Conservation (phyloP, 2,888 invertebrate species). For the Drosophila picticornis region DNA sequence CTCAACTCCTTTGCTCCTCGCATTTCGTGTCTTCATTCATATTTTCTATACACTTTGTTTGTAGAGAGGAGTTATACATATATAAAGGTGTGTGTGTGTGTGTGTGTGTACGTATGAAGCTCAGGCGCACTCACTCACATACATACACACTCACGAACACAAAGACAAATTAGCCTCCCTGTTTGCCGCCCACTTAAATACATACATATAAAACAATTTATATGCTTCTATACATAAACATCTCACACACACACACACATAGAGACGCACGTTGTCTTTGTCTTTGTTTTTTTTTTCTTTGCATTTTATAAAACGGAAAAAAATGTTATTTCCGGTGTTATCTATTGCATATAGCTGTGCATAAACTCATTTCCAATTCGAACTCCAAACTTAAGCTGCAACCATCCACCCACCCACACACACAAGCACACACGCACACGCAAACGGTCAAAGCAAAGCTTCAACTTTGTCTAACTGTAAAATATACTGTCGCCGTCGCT, state of each 20-base stretch:
- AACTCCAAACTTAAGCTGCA: slow-evolving; percentile 41
- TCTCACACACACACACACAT: slow-evolving; percentile 29
- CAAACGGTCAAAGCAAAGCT: slow-evolving; percentile 29
- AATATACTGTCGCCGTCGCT: slow-evolving; percentile 61
- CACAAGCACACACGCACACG: slow-evolving; percentile 14
- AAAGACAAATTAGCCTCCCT: slow-evolving; percentile 47
- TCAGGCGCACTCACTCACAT: slow-evolving; percentile 65
- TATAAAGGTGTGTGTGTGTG: not conserved
- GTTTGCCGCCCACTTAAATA: slow-evolving; percentile 33
- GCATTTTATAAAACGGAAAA: slow-evolving; percentile 56
- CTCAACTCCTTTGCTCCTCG: slow-evolving; percentile 45
- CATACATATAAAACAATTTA: slow-evolving; percentile 36
- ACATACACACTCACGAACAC: slow-evolving; percentile 15
- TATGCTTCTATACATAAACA: slow-evolving; percentile 70
- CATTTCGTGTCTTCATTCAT: slow-evolving; percentile 72
- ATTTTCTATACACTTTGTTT: slow-evolving; percentile 78
- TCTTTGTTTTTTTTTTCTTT: slow-evolving; percentile 29
- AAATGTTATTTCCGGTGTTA: slow-evolving; percentile 73
- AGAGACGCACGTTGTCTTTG: slow-evolving; percentile 28
- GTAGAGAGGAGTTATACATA: slow-evolving; percentile 66
- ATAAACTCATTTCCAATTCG: slow-evolving; percentile 40
- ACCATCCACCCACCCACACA: slow-evolving; percentile 37
- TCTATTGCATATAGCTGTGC: slow-evolving; percentile 61
- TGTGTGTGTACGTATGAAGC: slow-evolving; percentile 32
- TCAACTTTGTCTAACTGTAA: slow-evolving; percentile 76